Evolutionary conservation across 2,888 invertebrate species (phyloP).

Genomic region (Brenthis ino): DNA sequence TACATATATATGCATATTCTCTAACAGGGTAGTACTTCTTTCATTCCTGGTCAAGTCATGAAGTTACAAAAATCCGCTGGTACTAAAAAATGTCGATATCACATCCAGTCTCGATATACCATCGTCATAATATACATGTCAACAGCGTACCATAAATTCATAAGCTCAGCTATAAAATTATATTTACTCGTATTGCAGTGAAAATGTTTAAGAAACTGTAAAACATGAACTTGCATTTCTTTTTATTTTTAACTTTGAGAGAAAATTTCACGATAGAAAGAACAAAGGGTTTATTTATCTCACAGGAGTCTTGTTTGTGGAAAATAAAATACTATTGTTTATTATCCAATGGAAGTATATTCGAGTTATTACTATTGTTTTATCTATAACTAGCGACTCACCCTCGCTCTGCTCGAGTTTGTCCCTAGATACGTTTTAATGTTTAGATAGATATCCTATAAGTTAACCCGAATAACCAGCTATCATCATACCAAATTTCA

Average conservation of each 20-base stretch:
- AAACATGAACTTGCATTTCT: constrained; percentile 12
- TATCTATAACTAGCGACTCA: no score
- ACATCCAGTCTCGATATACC: constrained; percentile 11
- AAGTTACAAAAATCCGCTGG: no score
- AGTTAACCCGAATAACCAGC: no score
- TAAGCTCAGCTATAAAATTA: constrained; percentile 28
- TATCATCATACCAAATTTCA: no score
- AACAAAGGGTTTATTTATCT: constrained; percentile 11
- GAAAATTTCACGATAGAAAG: constrained; percentile 7
- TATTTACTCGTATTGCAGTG: constrained; percentile 27
- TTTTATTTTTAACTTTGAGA: constrained; percentile 19
- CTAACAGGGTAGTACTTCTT: no score
- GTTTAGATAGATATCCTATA: no score
- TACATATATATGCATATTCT: no score
- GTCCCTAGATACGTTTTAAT: no score
- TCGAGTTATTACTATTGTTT: no score
- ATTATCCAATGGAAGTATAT: not conserved
- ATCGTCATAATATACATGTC: constrained; percentile 23
- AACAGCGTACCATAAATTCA: constrained; percentile 33
- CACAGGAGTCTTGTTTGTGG: not conserved
- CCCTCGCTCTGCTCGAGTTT: no score
- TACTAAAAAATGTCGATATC: not conserved
- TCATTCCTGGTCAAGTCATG: no score
- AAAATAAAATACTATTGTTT: not conserved
- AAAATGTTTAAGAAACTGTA: constrained; percentile 27